Base-by-base conservation (phyloP, 1,140 invertebrate species). In the Pollicipes pollicipes region DNA sequence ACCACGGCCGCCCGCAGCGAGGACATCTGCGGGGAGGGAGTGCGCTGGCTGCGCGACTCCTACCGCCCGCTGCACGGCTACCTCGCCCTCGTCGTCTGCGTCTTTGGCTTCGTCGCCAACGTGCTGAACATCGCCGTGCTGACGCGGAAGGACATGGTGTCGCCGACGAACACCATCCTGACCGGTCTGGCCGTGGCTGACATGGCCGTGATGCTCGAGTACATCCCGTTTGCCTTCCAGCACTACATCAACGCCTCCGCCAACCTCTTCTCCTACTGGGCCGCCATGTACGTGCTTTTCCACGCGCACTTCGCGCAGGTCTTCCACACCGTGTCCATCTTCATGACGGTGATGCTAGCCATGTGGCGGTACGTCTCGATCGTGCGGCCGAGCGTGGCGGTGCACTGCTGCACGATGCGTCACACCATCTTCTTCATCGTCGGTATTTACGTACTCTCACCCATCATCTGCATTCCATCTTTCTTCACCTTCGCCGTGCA, bases 81-180 rank as follows among this genome's bases (percentile, higher is more conserved):
- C 78, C 76, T 88, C 27, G 84, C 86, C 27, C 78, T 90, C 2
- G 75, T 84, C 1, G 88, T 97, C 3, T 96, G 93, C 78, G 78
- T 90, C 30, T 90, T 95, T 75, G 93, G 94, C 29, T 89, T 89
- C 63, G 81, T 95, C 70, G 89, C 91, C n/a, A 97, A 97, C 77
- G 81, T 90, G 24, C 80, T 95, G 45, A 97, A 95, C 77, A 89
- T 97, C 58, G 86, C 90, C 3, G 91, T 97, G 0, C 79, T 97
- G 30, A 95, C 93, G 0, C 82, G 90, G 37, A 88, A 89, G 73
- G 88, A 92, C 73, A 88, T 94, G 84, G 84, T 85, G 4, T 86
- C 89, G 0, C 89, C 91, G 0, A 92, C 93, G 69, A 95, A 94
- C 77, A 83, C 86, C 70, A 89, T 94, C 45, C 83, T 95, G 0